Percentiles rank a stretch among this genome's conserved stretches.
Conservation (phyloP, 2,888 invertebrate species). For the Luffia ferchaultella region DNA sequence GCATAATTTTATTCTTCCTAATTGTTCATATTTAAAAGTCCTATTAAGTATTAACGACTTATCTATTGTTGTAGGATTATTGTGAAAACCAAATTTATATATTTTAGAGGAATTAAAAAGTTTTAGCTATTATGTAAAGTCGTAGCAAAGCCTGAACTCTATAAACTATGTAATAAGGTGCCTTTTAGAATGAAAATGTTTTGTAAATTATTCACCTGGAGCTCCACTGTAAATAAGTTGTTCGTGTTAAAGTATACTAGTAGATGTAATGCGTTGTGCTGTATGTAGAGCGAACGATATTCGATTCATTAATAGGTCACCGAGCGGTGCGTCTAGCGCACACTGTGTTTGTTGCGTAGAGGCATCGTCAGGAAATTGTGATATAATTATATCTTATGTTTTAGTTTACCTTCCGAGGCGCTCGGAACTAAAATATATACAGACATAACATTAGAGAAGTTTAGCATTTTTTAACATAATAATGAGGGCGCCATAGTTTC, state of each 20-base stretch:
- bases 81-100: conserved; percentile 64
- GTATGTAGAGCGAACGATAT: conserved; percentile 45
- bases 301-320: conserved; percentile 25
- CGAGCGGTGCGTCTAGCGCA: conserved; percentile 18
- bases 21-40: conserved; percentile 63
- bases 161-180: conserved; percentile 47
- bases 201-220: conserved; percentile 58
- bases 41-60: conserved; percentile 60
- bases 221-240: conserved; percentile 58
- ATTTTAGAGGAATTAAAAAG: conserved; percentile 62
- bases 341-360: conserved; percentile 62
- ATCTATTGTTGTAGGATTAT: conserved; percentile 61
- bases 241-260: conserved; percentile 58
- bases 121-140: conserved; percentile 62
- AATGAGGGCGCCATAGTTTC: conserved; percentile 33
- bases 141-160: conserved; percentile 62
- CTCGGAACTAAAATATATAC: conserved; percentile 50
- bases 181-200: conserved; percentile 55
- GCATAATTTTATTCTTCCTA: conserved; percentile 62
- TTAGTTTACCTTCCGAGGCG: conserved; percentile 23
- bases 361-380: conserved; percentile 62
- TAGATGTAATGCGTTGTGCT: conserved; percentile 47
- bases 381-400: conserved; percentile 60
- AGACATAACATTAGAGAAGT: conserved; percentile 51
- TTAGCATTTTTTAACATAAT: conserved; percentile 45